Percentiles rank a stretch among this genome's conserved stretches.
Conservation (phyloP, 2,113 vertebrate species). For the Hippocampus mohnikei region DNA sequence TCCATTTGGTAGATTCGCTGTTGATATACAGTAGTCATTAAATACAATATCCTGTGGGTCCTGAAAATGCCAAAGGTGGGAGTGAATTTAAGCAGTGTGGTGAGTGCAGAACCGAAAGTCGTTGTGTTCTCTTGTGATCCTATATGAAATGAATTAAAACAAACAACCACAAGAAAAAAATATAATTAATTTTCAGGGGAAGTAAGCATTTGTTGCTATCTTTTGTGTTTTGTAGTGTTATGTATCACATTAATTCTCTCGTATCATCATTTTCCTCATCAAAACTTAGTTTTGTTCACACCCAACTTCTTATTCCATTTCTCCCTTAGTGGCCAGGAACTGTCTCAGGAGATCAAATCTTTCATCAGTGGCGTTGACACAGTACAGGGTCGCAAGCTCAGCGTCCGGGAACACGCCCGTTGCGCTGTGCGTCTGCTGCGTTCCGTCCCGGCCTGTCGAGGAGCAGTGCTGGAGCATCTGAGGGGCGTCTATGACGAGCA, state of each 20-base stretch:
- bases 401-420: constrained; percentile 82
- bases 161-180: not conserved
- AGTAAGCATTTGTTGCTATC: not conserved
- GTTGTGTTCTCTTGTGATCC: not conserved
- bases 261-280: not conserved
- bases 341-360: constrained; percentile 87
- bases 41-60: no score
- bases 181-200: not conserved
- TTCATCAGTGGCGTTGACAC: constrained; percentile 85
- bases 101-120: not conserved
- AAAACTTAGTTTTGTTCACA: not conserved
- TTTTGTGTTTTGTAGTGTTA: not conserved
- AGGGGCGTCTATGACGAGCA: constrained; percentile 87
- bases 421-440: constrained; percentile 86
- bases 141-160: not conserved
- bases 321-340: constrained; percentile 75
- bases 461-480: constrained; percentile 86
- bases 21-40: no score
- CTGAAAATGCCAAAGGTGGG: no score
- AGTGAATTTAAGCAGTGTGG: not conserved
- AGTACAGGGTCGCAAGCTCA: constrained; percentile 81
- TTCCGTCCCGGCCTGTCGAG: constrained; percentile 83
- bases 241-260: not conserved
- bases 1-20: no score
- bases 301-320: not conserved